Evolutionary conservation across 2,888 invertebrate genomes (phyloP), one percentile per base, ranked within the genome.

Genomic region (Orthosia gracilis): DNA sequence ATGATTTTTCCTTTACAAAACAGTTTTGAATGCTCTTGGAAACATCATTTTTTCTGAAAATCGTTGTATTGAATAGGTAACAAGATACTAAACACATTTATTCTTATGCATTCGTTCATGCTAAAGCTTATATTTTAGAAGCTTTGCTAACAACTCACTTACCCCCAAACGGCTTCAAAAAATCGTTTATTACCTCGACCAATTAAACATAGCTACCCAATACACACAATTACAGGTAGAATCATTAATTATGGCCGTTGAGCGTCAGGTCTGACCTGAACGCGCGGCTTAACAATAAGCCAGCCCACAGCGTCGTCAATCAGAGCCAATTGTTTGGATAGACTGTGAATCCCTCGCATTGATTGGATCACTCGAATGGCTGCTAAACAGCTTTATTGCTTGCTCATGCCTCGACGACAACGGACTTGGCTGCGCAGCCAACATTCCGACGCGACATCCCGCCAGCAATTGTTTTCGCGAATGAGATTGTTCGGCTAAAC

Each of bases 261-360:
- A 69, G 65, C 62, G 31, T 61, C 54, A 65, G 55, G 55, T 50
- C 57, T 65, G 69, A 65, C 66, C 73, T 62, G 61, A 52, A 65
- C 70, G 73, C 74, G 58, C 55, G 73, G 82, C 62, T 80, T 69
- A 78, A 80, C 78, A 79, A 74, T 78, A 77, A 78, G 80, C 79
- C 77, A 66, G 63, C 62, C 80, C 77, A 75, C 83, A 82, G 69
- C 67, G 63, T 76, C 77, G 81, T 83, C 89, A 85, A 87, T 87
- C 88, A 85, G 57, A 68, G 62, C 62, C 80, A 83, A 87, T 87
- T 87, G 86, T 83, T 78, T 78, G 75, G 67, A 76, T 78, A 79
- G 67, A 77, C 82, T 57, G 58, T 49, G 62, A 73, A 78, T 81
- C 78, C 69, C 75, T 78, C 59, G 45, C 73, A 77, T 84, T 82